phyloP scores from a whole-genome alignment of 2,797 vertebrate species.

The Halcyon leucocephala region DNA sequence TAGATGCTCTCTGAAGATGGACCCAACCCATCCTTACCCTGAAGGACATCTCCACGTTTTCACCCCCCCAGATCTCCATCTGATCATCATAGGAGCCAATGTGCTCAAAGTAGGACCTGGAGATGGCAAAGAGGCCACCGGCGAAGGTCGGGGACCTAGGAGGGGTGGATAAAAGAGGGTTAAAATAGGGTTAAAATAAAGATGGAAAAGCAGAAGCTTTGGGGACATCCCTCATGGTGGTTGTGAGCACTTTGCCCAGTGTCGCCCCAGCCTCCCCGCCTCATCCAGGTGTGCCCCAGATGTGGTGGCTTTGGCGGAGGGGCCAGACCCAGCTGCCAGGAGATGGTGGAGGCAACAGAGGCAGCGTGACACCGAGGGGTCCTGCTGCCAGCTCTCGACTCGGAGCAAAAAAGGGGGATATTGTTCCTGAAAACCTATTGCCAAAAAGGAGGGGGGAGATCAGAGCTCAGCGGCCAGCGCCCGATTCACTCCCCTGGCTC shows the following conservation, averaged over 20 bases:
- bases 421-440: not conserved
- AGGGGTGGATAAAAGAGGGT: not conserved
- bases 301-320: not conserved
- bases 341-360: not conserved
- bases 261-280: not conserved
- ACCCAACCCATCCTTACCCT: slow-evolving; percentile 81
- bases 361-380: not conserved
- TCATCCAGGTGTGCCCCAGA: not conserved
- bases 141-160: slow-evolving; percentile 92
- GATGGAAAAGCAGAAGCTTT: not conserved
- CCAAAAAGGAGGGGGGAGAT: not conserved
- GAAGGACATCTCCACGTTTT: slow-evolving; percentile 98
- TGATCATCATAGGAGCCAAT: slow-evolving; percentile 96
- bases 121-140: slow-evolving; percentile 95
- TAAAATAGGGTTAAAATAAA: not conserved
- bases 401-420: not conserved
- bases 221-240: not conserved
- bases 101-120: slow-evolving; percentile 92
- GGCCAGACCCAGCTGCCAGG: fast-evolving
- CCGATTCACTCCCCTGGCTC: not conserved
- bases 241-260: not conserved
- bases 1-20: fast-evolving
- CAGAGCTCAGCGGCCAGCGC: not conserved
- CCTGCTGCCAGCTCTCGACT: not conserved
- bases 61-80: slow-evolving; percentile 99